Base-by-base conservation (phyloP, 30 jellyfish, hydroid and myxozoan species). In the Euphysa ruthae region DNA sequence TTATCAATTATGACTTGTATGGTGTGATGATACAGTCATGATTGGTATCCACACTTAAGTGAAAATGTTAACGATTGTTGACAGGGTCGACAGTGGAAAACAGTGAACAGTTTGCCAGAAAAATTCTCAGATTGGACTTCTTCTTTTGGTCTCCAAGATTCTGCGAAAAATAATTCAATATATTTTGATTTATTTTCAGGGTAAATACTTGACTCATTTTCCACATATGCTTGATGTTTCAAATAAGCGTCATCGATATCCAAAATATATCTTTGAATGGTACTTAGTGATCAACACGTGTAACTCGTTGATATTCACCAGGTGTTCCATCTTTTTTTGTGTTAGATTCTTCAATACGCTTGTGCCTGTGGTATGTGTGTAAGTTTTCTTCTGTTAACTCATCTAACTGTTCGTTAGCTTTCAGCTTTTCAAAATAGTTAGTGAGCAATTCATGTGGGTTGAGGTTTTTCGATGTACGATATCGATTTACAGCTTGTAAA, bases 1-100 rank as follows among this genome's bases (percentile, higher is more conserved):
- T 61, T 27, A 4, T 31, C 69, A 24, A 61, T 61, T 27, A 61
- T 24, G 24, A 29, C 74, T 61, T 27, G 71, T 61, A 61, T 24
- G 70, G 34, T 27, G 69, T 61, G 70, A 61, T 61, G 13, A 61
- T 31, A 29, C 70, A 25, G 74, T 61, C 74, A 61, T 61, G 74
- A 27, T 61, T 61, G 69, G 74, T 61, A 4, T 61, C 70, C 15
- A 29, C 70, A 61, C 74, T 61, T 29, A 61, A 31, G 24, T 61
- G 61, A 23, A 24, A 61, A 31, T 61, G 74, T 57, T 24, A 61
- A 31, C 24, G 69, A 24, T 15, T 61, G 34, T 61, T 31, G 70
- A 27, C 74, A 61, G 74, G n/a, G n/a, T n/a, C 61, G 69, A 55
- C 69, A 55, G 69, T 55, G 69, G 50, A 55, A 46, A 12, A 46